Conservation (phyloP, 2,888 invertebrate species). For the Agriotes lineatus region DNA sequence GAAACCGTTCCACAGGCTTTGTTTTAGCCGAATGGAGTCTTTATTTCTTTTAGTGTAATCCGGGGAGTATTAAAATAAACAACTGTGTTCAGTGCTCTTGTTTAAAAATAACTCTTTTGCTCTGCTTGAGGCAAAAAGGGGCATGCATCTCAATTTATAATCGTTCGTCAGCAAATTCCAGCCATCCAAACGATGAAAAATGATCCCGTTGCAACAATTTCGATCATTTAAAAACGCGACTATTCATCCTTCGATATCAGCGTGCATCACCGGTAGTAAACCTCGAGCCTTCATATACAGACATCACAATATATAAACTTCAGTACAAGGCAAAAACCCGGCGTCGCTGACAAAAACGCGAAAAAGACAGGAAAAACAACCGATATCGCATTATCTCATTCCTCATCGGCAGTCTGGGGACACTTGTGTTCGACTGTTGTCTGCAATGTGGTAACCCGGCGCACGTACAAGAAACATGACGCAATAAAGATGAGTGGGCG, state of each 20-base stretch:
- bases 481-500: conserved; percentile 61
- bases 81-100: no score
- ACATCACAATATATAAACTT: conserved; percentile 42
- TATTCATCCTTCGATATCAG: conserved; percentile 15
- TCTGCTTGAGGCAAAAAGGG: no score
- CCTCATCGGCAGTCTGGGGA: conserved; percentile 54
- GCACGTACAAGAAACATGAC: conserved; percentile 61
- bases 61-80: no score
- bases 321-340: conserved; percentile 37
- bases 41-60: no score
- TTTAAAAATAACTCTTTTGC: no score
- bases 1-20: no score
- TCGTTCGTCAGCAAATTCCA: no score
- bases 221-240: not conserved
- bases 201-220: not conserved
- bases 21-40: no score
- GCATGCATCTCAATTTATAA: no score
- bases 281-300: conserved; percentile 35
- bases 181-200: not conserved
- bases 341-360: conserved; percentile 37
- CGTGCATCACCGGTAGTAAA: conserved; percentile 24
- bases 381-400: conserved; percentile 52
- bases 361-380: conserved; percentile 47
- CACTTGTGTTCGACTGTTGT: conserved; percentile 55
- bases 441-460: conserved; percentile 54